These are phyloP conservation scores for Ciona savignyi DNA, from an alignment of 23 tunicate genomes.

Conservation along the genomic window DNA sequence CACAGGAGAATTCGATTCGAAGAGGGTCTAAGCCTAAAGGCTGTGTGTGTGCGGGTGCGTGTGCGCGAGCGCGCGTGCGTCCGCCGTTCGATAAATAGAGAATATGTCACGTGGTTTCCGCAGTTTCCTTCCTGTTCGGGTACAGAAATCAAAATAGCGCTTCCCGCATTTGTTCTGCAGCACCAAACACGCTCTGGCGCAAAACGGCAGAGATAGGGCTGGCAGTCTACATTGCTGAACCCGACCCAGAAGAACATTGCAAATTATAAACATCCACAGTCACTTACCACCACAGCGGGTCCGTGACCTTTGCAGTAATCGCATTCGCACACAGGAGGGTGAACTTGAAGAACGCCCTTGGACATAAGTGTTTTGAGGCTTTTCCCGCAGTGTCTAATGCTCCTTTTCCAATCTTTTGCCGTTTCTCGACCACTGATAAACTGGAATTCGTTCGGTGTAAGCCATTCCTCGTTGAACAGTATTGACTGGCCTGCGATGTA, in stretches of 20 bases:
- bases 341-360: conserved; percentile 71
- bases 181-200: not conserved
- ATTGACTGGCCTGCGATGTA: conserved; percentile 92
- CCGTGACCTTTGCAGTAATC: conserved; percentile 61
- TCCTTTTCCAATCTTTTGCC: conserved; percentile 95
- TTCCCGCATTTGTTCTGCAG: not conserved
- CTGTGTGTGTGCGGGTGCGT: not conserved
- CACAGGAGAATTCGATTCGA: too few species aligned
- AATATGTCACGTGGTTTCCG: conserved; percentile 1
- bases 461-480: conserved; percentile 78
- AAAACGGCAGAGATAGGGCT: not conserved
- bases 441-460: conserved; percentile 96
- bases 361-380: conserved; percentile 90
- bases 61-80: not conserved
- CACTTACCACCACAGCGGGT: conserved; percentile 32
- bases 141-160: not conserved
- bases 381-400: conserved; percentile 92
- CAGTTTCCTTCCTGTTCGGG: not conserved
- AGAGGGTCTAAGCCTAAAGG: not conserved
- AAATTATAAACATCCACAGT: too few species aligned
- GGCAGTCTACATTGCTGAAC: not conserved
- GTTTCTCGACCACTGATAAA: conserved; percentile 96
- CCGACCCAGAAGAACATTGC: not conserved
- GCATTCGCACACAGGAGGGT: conserved; percentile 81
- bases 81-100: not conserved